Evolutionary conservation across 2,113 vertebrate genomes (phyloP).

Genomic region (Bothrops jararaca): DNA sequence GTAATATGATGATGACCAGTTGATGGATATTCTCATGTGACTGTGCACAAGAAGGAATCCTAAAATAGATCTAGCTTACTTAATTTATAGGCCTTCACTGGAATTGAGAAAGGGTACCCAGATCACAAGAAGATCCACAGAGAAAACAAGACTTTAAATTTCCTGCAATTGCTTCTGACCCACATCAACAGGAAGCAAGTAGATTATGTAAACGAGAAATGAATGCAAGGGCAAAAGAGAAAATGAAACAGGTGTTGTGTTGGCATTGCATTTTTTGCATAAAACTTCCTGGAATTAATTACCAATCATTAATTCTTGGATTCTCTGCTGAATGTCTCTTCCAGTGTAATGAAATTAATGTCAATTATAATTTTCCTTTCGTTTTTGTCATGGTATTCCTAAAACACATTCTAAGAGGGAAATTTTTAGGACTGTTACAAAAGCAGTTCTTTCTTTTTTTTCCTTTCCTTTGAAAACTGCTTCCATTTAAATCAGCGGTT

Average conservation of each 20-base stretch:
- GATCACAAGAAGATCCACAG: neutral
- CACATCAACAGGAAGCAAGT: neutral
- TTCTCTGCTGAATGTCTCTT: neutral
- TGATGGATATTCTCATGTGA: neutral
- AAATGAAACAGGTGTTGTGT: neutral
- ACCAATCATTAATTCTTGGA: neutral
- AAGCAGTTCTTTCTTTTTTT: neutral
- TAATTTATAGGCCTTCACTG: neutral
- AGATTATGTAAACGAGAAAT: neutral
- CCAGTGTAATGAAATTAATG: neutral
- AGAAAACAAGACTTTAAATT: neutral
- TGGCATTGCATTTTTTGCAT: neutral
- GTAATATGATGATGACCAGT: neutral
- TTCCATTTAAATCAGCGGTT: no score
- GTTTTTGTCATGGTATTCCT: neutral
- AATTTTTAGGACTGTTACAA: neutral
- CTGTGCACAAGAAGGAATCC: neutral
- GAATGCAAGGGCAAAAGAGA: neutral
- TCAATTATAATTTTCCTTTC: neutral
- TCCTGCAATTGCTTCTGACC: neutral
- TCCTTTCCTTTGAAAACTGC: neutral
- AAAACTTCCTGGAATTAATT: neutral
- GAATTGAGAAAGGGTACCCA: neutral
- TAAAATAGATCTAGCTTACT: accelerated
- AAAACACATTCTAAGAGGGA: neutral